Percentiles rank a stretch among this genome's conserved stretches.
These are phyloP conservation scores for Drosophila persimilis DNA, from an alignment of 1,140 invertebrate species.

Conservation along the genomic window DNA sequence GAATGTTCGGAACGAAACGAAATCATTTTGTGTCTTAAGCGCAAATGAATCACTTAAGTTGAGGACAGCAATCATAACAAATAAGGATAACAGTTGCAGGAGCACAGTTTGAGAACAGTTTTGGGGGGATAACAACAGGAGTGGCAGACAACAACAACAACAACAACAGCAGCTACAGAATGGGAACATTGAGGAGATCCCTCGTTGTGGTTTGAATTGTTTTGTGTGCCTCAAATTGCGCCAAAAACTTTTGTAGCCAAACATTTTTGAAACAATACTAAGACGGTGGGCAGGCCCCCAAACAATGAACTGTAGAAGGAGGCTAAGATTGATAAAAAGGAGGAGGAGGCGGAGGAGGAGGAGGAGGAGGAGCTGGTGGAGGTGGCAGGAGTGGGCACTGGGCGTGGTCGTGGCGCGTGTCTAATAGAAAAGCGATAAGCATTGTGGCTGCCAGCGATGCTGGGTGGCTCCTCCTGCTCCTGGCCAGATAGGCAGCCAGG, in stretches of 20 bases:
- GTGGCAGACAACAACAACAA: slow-evolving; percentile 13
- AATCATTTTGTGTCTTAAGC: slow-evolving; percentile 75
- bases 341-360: not conserved
- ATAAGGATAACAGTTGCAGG: slow-evolving; percentile 29
- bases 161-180: not conserved
- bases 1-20: slow-evolving; percentile 50
- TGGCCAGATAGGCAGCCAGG: slow-evolving; percentile 44
- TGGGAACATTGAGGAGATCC: slow-evolving; percentile 11
- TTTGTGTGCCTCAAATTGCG: slow-evolving; percentile 19
- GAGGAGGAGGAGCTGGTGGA: not conserved
- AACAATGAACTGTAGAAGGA: too few species aligned
- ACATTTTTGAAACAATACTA: slow-evolving; percentile 48
- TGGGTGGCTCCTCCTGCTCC: slow-evolving; percentile 7
- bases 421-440: slow-evolving; percentile 78
- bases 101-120: not conserved
- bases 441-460: slow-evolving; percentile 23
- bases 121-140: too few species aligned
- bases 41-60: slow-evolving; percentile 78
- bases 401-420: slow-evolving; percentile 41
- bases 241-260: slow-evolving; percentile 44
- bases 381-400: not conserved
- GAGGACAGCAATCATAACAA: slow-evolving; percentile 28
- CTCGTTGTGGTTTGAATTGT: slow-evolving; percentile 46
- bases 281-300: not conserved
- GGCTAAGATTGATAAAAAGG: too few species aligned